Conservation (phyloP, 2,113 vertebrate genomes). For the Progne subis region DNA sequence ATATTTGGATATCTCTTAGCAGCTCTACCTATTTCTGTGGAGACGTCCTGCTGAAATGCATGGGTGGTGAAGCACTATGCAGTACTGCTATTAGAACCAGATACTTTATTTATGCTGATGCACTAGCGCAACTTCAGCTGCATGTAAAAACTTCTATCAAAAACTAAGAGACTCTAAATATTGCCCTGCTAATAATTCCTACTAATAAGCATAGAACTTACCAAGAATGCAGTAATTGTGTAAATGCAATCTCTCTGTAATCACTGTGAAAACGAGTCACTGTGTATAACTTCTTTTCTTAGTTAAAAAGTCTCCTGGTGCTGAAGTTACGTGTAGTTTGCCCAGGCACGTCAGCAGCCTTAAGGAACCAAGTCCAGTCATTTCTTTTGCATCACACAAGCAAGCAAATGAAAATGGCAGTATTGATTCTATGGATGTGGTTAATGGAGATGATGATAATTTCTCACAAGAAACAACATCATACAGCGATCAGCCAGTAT, state of each 20-base stretch:
- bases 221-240: not conserved
- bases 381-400: constrained; percentile 88
- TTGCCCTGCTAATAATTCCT: not conserved
- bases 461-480: constrained; percentile 60
- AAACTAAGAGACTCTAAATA: not conserved
- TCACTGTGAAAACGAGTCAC: not conserved
- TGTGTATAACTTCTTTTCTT: not conserved
- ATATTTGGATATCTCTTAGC: not conserved
- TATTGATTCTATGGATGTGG: constrained; percentile 55
- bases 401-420: constrained; percentile 75
- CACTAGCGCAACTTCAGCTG: not conserved
- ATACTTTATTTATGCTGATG: not conserved
- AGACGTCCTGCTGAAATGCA: not conserved
- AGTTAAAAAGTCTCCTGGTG: constrained; percentile 81
- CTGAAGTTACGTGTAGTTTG: constrained; percentile 90
- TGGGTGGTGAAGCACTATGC: not conserved
- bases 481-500: constrained; percentile 90
- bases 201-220: not conserved
- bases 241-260: not conserved
- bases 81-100: not conserved
- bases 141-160: not conserved
- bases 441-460: constrained; percentile 61
- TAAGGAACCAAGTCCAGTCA: constrained; percentile 86
- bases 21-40: not conserved
- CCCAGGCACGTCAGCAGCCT: constrained; percentile 79